Evolutionary conservation across 2,888 invertebrate species (phyloP), one percentile per base, ranked within the genome.

Genomic region (Metacarcinus magister): DNA sequence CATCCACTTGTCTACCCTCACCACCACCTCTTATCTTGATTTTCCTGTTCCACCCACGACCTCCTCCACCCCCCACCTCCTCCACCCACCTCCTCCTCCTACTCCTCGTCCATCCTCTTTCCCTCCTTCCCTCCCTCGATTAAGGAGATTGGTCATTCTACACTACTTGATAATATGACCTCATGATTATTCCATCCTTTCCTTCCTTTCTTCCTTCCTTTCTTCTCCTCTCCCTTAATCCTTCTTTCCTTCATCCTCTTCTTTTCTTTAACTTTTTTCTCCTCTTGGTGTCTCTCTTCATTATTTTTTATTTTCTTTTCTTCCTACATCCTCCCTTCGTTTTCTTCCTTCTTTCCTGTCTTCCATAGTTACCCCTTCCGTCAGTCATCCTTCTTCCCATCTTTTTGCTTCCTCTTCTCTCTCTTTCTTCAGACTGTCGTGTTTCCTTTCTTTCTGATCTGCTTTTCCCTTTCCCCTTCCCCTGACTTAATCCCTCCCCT

Each of bases 131-230:
- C 32, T 32, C 82, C 28, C 5, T 82, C 5, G 82, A 82, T 67
- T 67, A 67, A 67, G 10, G n/a, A 23, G 67, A 67, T 67, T 67
- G 67, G 67, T 67, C 67, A 67, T n/a, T 67, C 67, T 67, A 67
- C 67, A 67, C 67, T 23, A 67, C 67, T 67, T 67, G 67, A 67
- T 54, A 54, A 54, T 67, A 67, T 67, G 67, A 32, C 82, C 75
- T 28, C 82, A 82, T 82, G 67, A 67, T 67, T 67, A 67, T 82
- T 32, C 82, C 82, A 32, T 82, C 82, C 82, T 67, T 67, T 16
- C 67, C 5, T 67, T 23, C n/a, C 23, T 23, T 5, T 5, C n/a
- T 23, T 67, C 23, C 16, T 16, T 60, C 2, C 16, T 60, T 16
- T 16, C 75, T 10, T 10, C 28, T 75, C 75, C 75, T 75, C 28